These are phyloP conservation scores for Melanotaenia duboulayi DNA, from an alignment of 2,113 vertebrate species.

Conservation along the genomic window DNA sequence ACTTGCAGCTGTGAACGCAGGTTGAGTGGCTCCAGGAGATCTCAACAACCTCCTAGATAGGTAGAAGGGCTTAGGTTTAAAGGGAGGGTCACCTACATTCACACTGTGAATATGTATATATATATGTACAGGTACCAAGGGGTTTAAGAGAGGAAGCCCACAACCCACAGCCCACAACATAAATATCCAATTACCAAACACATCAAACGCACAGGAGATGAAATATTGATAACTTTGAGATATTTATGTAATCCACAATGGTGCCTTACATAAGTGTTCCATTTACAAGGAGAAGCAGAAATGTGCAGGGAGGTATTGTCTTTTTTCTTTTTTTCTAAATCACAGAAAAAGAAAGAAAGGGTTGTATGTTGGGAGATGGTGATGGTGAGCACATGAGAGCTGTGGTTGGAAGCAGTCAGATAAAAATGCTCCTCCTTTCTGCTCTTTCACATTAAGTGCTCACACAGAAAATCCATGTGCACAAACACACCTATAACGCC, in stretches of 20 bases:
- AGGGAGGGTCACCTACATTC: no score
- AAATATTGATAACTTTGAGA: slow-evolving; percentile 83
- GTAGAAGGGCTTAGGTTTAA: no score
- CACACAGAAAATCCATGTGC: not conserved
- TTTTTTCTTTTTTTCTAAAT: slow-evolving; percentile 42
- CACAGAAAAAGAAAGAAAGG: slow-evolving; percentile 49
- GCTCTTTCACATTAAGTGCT: not conserved
- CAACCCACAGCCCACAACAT: slow-evolving; percentile 76
- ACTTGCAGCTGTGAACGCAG: no score
- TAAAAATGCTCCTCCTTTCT: slow-evolving; percentile 22
- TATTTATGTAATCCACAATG: slow-evolving; percentile 82
- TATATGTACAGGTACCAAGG: slow-evolving; percentile 41
- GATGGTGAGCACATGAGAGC: slow-evolving; percentile 20
- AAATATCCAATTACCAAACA: slow-evolving; percentile 83
- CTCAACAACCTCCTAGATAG: no score
- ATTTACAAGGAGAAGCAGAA: slow-evolving; percentile 69
- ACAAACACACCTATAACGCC: not conserved
- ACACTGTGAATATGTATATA: not conserved
- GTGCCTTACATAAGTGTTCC: slow-evolving; percentile 81
- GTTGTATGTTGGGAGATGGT: slow-evolving; percentile 51
- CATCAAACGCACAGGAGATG: slow-evolving; percentile 80
- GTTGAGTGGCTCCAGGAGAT: no score
- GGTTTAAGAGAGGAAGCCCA: slow-evolving; percentile 64
- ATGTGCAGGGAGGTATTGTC: slow-evolving; percentile 70
- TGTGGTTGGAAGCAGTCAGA: slow-evolving; percentile 23